Conservation (phyloP, 1,140 invertebrate genomes). For the Andrena cerasifolii region DNA sequence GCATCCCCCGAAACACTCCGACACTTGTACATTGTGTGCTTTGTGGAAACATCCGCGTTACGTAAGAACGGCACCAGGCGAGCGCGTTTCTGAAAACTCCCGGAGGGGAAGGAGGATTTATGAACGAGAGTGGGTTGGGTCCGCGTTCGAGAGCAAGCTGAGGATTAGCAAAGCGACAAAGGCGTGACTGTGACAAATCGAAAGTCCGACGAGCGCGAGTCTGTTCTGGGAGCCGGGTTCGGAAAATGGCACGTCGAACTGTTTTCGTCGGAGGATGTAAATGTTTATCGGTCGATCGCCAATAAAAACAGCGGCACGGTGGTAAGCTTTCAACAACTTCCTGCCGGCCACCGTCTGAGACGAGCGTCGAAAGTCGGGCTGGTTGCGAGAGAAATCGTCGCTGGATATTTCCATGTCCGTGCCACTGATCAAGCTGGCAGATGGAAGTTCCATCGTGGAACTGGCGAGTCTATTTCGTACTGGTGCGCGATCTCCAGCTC, state of each 20-base stretch:
- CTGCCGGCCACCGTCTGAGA: conserved; percentile 29
- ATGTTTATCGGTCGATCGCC: conserved; percentile 68
- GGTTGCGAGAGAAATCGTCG: conserved; percentile 10
- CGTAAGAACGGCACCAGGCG: background rate
- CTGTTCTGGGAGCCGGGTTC: too few relatives aligned
- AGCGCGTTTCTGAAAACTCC: background rate
- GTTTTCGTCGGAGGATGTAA: conserved; percentile 58
- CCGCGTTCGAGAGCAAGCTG: too few relatives aligned
- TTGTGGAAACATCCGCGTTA: conserved; percentile 22
- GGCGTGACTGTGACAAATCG: too few relatives aligned
- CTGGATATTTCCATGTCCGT: conserved; percentile 18
- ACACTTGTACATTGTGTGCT: background rate
- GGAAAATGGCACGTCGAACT: conserved; percentile 56
- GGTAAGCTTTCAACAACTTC: conserved; percentile 61
- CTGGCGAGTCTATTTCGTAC: background rate
- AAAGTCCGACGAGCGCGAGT: too few relatives aligned
- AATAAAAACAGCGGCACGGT: conserved; percentile 65
- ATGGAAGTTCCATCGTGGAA: too few relatives aligned
- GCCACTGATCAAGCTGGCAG: conserved; percentile 3
- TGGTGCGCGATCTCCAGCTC: background rate
- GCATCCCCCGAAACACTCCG: background rate
- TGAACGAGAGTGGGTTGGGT: background rate
- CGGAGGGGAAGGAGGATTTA: conserved; percentile 1
- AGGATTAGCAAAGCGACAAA: too few relatives aligned
- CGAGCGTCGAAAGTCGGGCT: conserved; percentile 3